Base-by-base conservation (phyloP, 2,797 vertebrate species). In the Tamandua tetradactyla region DNA sequence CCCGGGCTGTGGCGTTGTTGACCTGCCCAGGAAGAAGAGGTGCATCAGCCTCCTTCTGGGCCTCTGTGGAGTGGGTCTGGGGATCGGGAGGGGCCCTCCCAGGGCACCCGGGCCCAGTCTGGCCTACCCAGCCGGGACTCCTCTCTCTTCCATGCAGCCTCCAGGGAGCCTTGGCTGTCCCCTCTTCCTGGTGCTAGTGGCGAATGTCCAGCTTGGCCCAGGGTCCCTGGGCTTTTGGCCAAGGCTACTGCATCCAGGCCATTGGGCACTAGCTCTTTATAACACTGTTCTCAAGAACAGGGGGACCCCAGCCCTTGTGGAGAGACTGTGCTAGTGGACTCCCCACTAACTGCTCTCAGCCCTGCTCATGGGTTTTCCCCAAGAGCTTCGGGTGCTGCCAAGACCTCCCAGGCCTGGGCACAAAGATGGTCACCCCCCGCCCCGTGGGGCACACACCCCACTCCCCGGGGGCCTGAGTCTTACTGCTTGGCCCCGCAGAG, bases 1-100 rank as follows among this genome's bases (percentile, higher is more conserved):
- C 99, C 61, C 99, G 98, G 97, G 99, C 99, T 0, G 99, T 99
- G 97, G 99, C 99, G 4, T 99, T 99, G 98, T 99, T 99, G 97
- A 99, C 99, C 99, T 99, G 98, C n/a, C 9, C 97, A 83, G 94
- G 97, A 91, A 98, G 59, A 91, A 69, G 95, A 75, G 97, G 37
- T 85, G 47, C 0, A 0, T 15, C 4, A 32, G 88, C 32, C 3
- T 55, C 35, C 25, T 14, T n/a, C 82, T 52, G 22, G 8, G 80
- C 32, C 3, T 1, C 81, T 23, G 2, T 2, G n/a, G 86, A 84
- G 66, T 52, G 25, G 22, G 49, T n/a, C 12, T 37, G 47, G 62
- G 47, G 13, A n/a, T 42, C 9, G 44, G 35, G 22, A 44, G 32
- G 5, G 55, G 82, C 32, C 47, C 47, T 47, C 47, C 15, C 10